These are phyloP conservation scores for Phyllotis vaccarum DNA, from an alignment of 2,797 vertebrate genomes.

Conservation along the genomic window DNA sequence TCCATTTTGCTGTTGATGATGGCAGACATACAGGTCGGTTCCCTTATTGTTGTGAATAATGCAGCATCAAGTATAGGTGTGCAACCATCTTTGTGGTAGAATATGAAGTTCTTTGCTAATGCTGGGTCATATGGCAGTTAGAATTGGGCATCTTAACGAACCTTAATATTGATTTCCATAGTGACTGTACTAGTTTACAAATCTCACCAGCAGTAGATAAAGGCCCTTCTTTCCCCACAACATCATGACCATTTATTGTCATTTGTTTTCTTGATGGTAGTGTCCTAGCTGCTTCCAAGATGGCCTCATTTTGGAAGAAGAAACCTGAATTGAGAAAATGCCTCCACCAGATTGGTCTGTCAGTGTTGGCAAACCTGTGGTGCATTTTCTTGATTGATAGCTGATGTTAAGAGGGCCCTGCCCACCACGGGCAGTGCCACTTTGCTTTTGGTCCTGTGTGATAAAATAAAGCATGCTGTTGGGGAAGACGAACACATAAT, in stretches of 20 bases:
- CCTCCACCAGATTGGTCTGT: neutral
- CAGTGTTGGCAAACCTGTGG: neutral
- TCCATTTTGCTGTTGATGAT: neutral
- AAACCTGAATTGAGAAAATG: neutral
- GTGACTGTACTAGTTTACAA: neutral
- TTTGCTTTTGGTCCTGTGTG: neutral
- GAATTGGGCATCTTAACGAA: neutral
- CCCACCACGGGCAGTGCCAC: neutral
- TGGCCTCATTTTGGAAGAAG: neutral
- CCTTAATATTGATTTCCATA: neutral
- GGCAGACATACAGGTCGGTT: neutral
- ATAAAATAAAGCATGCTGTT: neutral
- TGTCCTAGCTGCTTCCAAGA: neutral
- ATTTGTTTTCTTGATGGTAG: neutral
- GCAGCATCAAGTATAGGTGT: neutral
- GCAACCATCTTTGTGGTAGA: neutral
- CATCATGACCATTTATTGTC: neutral
- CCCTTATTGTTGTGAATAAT: neutral
- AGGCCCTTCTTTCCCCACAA: neutral
- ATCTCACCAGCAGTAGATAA: neutral
- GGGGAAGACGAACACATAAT: neutral
- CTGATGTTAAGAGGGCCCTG: neutral
- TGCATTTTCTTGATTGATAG: neutral
- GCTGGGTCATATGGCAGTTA: no score
- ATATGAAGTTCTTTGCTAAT: neutral